Base-by-base conservation (phyloP, 2,888 invertebrate genomes). In the Tetranychus piercei region DNA sequence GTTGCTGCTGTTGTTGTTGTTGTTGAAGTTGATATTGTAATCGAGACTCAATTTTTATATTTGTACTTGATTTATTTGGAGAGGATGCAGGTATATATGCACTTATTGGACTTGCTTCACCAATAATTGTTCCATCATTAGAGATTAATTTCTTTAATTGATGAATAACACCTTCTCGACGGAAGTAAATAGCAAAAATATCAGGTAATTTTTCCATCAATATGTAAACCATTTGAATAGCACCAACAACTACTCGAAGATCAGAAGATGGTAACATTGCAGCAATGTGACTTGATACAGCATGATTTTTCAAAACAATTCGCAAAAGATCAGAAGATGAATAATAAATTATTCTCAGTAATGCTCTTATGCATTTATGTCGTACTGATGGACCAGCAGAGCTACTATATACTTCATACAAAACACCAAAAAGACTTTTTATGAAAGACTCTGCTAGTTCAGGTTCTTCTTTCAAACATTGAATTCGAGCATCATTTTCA, bases 251-350 rank as follows among this genome's bases (percentile, higher is more conserved):
- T 81, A 97, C 94, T 81, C 94, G 88, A 77, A 97, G 86, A 85
- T 97, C 97, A 64, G 90, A 91, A 6, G 95, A 95, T 1, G 95
- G 94, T 88, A 97, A 88, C 95, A 97, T 97, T 76, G 94, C 94
- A 45, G 96, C 96, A 81, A 97, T 92, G 83, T 97, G 95, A 80
- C 95, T 79, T 64, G 93, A 92, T 75, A 94, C 92, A 78, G 91
- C 87, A 82, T 88, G 88, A 80, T 87, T 87, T 80, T 87, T 88
- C 76, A 88, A 81, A 75, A 86, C 85, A 79, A 85, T 89, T 80
- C 90, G 87, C 73, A 97, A 86, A 78, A 96, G 86, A 79, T 91
- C 88, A 1, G 93, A 88, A 78, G 89, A 89, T 11, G 94, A 92
- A 82, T 94, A 96, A 85, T 91, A 95, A 5, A 97, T 92, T 90